A percentile compares a stretch with the other conserved stretches of the same genome.
phyloP scores from a whole-genome alignment of 2,888 invertebrate genomes.

The Synergus gifuensis region DNA sequence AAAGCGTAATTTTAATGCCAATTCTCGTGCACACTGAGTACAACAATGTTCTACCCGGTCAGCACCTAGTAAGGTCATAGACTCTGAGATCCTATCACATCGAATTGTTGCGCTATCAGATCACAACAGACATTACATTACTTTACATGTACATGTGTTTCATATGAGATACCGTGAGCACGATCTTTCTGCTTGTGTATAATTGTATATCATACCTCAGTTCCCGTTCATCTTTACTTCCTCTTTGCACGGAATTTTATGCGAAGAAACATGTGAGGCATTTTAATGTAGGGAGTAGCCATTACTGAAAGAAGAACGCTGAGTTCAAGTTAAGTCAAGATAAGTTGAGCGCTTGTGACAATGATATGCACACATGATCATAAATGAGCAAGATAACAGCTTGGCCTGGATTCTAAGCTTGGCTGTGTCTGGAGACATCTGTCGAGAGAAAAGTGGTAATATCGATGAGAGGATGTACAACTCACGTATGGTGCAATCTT shows the following conservation, averaged over 20 bases:
- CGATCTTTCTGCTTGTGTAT: conserved; percentile 34
- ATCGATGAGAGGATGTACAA: conserved; percentile 12
- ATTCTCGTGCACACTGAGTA: conserved; percentile 23
- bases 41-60: conserved; percentile 35
- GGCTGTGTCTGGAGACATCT: conserved; percentile 3
- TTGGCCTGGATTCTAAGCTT: conserved; percentile 5
- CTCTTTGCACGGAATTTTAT: background rate
- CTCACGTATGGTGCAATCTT: background rate
- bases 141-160: conserved; percentile 33
- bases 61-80: conserved; percentile 34
- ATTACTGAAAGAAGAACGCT: background rate
- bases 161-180: conserved; percentile 25
- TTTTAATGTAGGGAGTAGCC: background rate
- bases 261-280: background rate
- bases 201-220: conserved; percentile 31
- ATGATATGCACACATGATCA: conserved; percentile 17
- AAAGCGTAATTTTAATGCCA: conserved; percentile 39
- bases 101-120: conserved; percentile 46
- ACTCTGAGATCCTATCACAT: conserved; percentile 40
- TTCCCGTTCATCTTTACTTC: conserved; percentile 37
- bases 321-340: background rate
- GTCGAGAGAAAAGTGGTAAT: conserved; percentile 11
- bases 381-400: background rate
- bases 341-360: background rate
- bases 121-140: conserved; percentile 43